Evolutionary conservation across 1,140 invertebrate genomes (phyloP), one percentile per base, ranked within the genome.

Genomic region (Aplysia californica): DNA sequence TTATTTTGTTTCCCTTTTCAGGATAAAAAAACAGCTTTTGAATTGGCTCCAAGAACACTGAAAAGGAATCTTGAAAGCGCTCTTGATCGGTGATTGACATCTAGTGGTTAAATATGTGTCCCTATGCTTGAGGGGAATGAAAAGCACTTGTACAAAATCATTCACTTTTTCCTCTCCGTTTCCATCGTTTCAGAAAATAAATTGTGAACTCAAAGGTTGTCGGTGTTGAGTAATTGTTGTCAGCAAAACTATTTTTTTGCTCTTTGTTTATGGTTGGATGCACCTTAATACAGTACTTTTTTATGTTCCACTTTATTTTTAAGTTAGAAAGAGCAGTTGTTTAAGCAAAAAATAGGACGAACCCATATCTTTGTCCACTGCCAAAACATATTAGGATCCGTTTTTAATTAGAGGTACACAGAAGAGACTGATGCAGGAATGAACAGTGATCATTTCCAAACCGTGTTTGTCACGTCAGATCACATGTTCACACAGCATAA

Each of bases 11-110:
- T 15, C 21, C 44, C 15, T 41, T 73, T 66, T 29, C 33, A 75
- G 72, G 72, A 65, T 33, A 65, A 75, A 4, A 41, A 50, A 38
- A 75, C 72, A 31, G 38, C 72, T 15, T 38, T 75, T 35, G 72
- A 75, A 20, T 21, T 75, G 61, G 72, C 72, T 21, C 55, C 72
- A 26, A 6, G 61, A 33, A 59, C 72, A 4, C 41, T 75, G 18
- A 39, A 66, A 66, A 35, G 55, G 10, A 75, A 66, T 20, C 66
- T 75, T 23, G 31, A 66, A 55, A 66, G n/a, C 39, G 36, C 5
- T 31, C 10, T 18, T n/a, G 35, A 18, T 29, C 39, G 15, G 26
- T 15, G 31, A 15, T 31, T 6, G 58, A 61, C 18, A 26, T 6
- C 10, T 10, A 29, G 18, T 29, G 18, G 26, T 18, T 6, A 29